These are phyloP conservation scores for Serranus cabrilla DNA, from an alignment of 2,797 vertebrate genomes.

Conservation along the genomic window DNA sequence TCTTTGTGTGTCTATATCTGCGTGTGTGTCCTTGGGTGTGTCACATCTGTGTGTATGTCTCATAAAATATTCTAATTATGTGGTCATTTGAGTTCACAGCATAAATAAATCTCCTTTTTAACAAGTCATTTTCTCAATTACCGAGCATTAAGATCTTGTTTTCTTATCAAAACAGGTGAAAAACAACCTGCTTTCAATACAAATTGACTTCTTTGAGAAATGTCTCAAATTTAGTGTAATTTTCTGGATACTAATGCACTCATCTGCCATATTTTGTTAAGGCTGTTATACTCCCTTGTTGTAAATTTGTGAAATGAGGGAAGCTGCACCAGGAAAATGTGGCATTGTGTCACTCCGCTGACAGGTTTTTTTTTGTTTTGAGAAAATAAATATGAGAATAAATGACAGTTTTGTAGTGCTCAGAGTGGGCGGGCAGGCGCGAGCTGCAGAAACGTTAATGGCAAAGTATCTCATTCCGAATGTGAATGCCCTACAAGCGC, in stretches of 20 bases:
- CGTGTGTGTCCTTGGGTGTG: conserved; percentile 33
- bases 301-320: conserved; percentile 42
- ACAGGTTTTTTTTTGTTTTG: conserved; percentile 13
- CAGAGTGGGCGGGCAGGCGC: conserved; percentile 41
- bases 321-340: conserved; percentile 2
- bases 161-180: conserved; percentile 10
- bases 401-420: conserved; percentile 29
- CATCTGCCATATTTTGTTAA: conserved; percentile 12
- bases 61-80: not conserved
- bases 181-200: not conserved
- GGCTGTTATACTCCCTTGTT: not conserved
- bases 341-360: conserved; percentile 11
- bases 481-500: conserved; percentile 66
- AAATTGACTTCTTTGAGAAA: conserved; percentile 2
- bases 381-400: conserved; percentile 40
- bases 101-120: conserved; percentile 22
- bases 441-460: conserved; percentile 36
- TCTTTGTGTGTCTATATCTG: conserved; percentile 33
- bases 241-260: conserved; percentile 6
- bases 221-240: conserved; percentile 3
- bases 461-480: conserved; percentile 46
- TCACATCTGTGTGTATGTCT: conserved; percentile 12
- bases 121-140: conserved; percentile 15
- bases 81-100: conserved; percentile 1
- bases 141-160: not conserved